Base-by-base conservation (phyloP, 2,113 vertebrate genomes). In the Rhombomys opimus region DNA sequence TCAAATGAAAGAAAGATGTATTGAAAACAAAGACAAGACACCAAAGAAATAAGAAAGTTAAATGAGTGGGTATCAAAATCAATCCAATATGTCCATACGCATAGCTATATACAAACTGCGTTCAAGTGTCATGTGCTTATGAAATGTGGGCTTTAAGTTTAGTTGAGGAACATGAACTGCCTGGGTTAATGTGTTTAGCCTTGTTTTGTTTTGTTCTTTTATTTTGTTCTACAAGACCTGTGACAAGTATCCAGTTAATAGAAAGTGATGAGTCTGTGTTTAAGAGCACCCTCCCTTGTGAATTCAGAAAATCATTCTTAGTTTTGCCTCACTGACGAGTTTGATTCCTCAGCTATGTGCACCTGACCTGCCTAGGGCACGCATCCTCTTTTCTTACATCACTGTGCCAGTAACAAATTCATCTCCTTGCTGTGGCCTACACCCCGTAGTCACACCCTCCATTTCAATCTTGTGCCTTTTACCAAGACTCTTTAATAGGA, bases 111-210 rank as follows among this genome's bases (percentile, higher is more conserved):
- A 85, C 20, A 82, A 80, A 76, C 76, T 63, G 5, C 68, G 10
- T 88, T 94, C 73, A 87, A 93, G 92, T 94, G 27, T 15, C 30
- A 70, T 38, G 32, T 87, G 23, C n/a, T 70, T 87, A 6, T 89
- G 57, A 93, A 90, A 81, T 0, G 27, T 20, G 0, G 20, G 52
- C 50, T 92, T 18, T 54, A 91, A 57, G 10, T 38, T n/a, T 77
- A 18, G 5, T 30, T 38, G 78, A 82, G 89, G 54, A 87, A 84
- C 57, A 72, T 35, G 52, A 23, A 86, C 93, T 89, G 27, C 6
- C 50, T 82, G 13, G 7, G 17, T 72, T 46, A 72, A 70, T 14
- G 70, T 65, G 8, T 12, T 80, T 90, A 59, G 17, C 35, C 87
- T 85, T n/a, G 41, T 12, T 80, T 50, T 85, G 9, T 52, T 95